Evolutionary conservation across 1,140 invertebrate species (phyloP), one percentile per base, ranked within the genome.

Genomic region (Pygmarrhopalites habei): DNA sequence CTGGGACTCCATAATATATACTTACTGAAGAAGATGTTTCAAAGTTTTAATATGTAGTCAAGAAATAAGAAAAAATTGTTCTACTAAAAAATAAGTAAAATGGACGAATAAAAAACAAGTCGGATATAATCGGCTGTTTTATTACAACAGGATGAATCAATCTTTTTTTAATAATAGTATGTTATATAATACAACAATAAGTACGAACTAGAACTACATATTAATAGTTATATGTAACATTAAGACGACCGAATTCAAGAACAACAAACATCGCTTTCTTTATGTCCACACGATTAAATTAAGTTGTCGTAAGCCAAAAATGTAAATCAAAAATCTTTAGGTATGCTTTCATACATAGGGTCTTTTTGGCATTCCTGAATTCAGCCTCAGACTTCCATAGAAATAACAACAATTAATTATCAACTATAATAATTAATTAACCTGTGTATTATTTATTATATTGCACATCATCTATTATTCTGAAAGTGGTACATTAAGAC

Each of bases 351-450:
- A 29, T 26, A 55, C 51, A 5, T 55, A 7, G 7, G 51, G 29
- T 55, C 51, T 32, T n/a, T 55, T 55, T 55, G 51, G 51, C 51
- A 26, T 55, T 55, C 51, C 51, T 55, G 29, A 55, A 55, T 55
- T 55, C 51, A 55, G 51, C 23, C 51, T 55, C 51, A 55, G 51
- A 55, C 51, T 55, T 55, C 51, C 51, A 55, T 55, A 55, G 51
- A 55, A 55, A 55, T 28, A 55, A 55, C 29, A 55, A 55, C 29
- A 55, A 55, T 55, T 28, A 55, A 28, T 28, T 55, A 29, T 28
- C 23, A 7, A 28, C 23, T 28, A 55, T 49, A 28, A 55, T 32
- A 12, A 55, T 55, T 29, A 55, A 10, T 55, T 28, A 29, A 17
- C 23, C 15, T 32, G 15, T 55, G 29, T 55, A 55, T 10, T 15